These are phyloP conservation scores for Craniophora ligustri DNA, from an alignment of 2,888 invertebrate species.

Conservation along the genomic window DNA sequence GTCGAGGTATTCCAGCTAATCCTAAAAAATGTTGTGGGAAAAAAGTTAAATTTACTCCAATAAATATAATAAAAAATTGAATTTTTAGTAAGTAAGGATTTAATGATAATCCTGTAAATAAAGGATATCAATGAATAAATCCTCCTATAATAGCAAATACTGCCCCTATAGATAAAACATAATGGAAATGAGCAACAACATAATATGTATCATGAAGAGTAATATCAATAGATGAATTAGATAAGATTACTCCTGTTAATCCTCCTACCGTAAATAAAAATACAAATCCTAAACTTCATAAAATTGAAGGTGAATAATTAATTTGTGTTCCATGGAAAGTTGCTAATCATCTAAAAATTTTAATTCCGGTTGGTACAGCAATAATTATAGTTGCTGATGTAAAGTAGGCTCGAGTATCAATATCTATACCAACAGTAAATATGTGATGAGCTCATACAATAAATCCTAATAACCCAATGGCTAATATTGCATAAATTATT, in stretches of 20 bases:
- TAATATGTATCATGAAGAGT: constrained; percentile 94
- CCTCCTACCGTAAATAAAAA: constrained; percentile 94
- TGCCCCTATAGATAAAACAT: constrained; percentile 94
- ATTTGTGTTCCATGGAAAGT: constrained; percentile 91
- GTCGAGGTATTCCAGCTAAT: constrained; percentile 90
- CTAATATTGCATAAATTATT: constrained; percentile 95
- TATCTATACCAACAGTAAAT: constrained; percentile 95
- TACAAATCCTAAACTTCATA: constrained; percentile 93
- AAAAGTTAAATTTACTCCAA: constrained; percentile 94
- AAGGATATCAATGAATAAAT: constrained; percentile 91
- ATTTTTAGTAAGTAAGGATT: constrained; percentile 90
- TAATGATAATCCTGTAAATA: constrained; percentile 90
- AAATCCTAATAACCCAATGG: constrained; percentile 94
- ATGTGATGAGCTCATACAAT: constrained; percentile 96
- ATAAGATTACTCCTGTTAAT: constrained; percentile 90
- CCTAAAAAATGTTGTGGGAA: constrained; percentile 93
- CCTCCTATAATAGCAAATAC: constrained; percentile 94
- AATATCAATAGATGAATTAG: constrained; percentile 94
- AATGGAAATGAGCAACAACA: constrained; percentile 95
- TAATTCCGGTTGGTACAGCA: constrained; percentile 95
- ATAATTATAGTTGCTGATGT: constrained; percentile 96
- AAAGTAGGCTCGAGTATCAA: constrained; percentile 95
- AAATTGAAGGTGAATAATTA: constrained; percentile 87
- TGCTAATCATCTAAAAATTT: constrained; percentile 93
- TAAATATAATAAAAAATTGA: constrained; percentile 92